Evolutionary conservation across 92 coral and sea anemone species (phyloP), one percentile per base, ranked within the genome.

Genomic region (Siderastrea siderea): DNA sequence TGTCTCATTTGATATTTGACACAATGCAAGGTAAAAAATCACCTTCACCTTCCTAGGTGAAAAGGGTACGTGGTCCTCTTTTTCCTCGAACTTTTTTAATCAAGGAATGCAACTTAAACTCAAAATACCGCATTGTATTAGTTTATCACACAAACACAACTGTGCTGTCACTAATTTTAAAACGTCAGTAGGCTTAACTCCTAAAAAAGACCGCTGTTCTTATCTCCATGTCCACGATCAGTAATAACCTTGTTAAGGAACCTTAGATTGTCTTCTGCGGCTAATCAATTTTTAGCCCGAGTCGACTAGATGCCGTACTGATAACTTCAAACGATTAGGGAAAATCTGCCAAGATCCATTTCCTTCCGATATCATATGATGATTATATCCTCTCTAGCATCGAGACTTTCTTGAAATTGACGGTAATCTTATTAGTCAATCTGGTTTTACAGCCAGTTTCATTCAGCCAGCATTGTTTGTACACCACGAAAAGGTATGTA

Each of bases 211-310:
- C 64, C 78, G 58, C 57, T 51, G 51, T 70, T 19, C 17, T 58
- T 57, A 82, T 70, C 86, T 82, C 68, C 9, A 6, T 17, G 51
- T 68, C 15, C 51, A 68, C 51, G 44, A 26, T n/a, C 61, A 2
- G 12, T 51, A 9, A 4, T 63, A 62, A 72, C 58, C 77, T 45
- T 45, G 47, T 45, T 45, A 47, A 70, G 48, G 50, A 55, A 26
- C n/a, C 16, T 13, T 69, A 14, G 55, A 50, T 79, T 48, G 46
- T 64, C 52, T 58, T n/a, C 58, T 69, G 69, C 43, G 48, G 58
- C 15, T 68, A 46, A 54, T 68, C 51, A 9, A 55, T 54, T 68
- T 68, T 13, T 48, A 10, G 61, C 74, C 50, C 26, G 19, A 43
- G n/a, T n/a, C n/a, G 8, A 49, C 11, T 1, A 50, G 68, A 68